Base-by-base conservation (phyloP, 2,113 vertebrate species). In the Hyperopisus bebe region DNA sequence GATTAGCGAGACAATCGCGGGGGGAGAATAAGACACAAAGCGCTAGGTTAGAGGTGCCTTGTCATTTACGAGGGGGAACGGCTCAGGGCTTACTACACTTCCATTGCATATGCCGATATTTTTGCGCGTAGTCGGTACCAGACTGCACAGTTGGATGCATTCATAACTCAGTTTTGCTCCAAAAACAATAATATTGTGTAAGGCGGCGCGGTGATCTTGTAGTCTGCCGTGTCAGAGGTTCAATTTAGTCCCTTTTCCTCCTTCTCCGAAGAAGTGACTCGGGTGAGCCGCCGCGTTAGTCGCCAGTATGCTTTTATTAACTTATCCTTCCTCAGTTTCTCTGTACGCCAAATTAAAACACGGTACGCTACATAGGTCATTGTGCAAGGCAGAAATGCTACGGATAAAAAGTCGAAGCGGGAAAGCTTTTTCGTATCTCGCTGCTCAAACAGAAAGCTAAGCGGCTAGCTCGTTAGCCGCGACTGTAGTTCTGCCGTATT, bases 41-140 rank as follows among this genome's bases (percentile, higher is more conserved):
- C 96, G 94, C 93, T 94, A 95, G 96, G 96, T 96, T 96, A 94
- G 95, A 96, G 97, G 97, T 95, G 96, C 95, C 96, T 96, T 95
- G 96, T 96, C 97, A 97, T 95, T 95, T 94, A 92, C 95, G 94
- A 92, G 96, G 93, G 88, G 91, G 88, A 92, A 94, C 95, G 95
- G 93, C 94, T 90, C n/a, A 90, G 93, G 94, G 94, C 94, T 95
- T 95, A 92, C 93, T 91, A 94, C 93, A 92, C 93, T 92, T 92
- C 93, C 90, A 9, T 86, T 21, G 35, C 93, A 92, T 94, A 93
- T 31, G 89, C 50, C 92, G 92, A 91, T 91, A 91, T 93, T 88
- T 90, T 62, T 62, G 90, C 88, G 21, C 89, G 85, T 51, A 46
- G 89, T 80, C 58, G 74, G 62, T 84, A 91, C 11, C 35, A 83